Conservation (phyloP, 1,140 invertebrate genomes). For the Pantala flavescens region DNA sequence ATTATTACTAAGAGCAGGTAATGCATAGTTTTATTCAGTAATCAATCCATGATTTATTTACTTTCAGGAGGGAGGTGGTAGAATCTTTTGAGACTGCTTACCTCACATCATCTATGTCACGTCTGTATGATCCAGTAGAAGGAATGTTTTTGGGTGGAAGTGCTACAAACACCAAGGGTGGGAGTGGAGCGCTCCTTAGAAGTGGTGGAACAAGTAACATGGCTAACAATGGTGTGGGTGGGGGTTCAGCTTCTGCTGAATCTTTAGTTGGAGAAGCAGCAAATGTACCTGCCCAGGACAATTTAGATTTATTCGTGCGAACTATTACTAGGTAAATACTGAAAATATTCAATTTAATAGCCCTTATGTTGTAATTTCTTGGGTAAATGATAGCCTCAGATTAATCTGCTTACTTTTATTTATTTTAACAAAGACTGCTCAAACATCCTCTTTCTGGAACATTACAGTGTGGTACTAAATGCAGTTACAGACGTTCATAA, state of each 20-base stretch:
- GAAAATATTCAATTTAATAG: slow-evolving; percentile 16
- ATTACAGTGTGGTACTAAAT: too few relatives aligned
- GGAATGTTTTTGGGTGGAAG: slow-evolving; percentile 60
- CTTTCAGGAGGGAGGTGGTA: slow-evolving; percentile 32
- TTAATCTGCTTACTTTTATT: too few relatives aligned
- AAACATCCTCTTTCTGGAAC: too few relatives aligned
- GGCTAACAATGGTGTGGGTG: slow-evolving; percentile 19
- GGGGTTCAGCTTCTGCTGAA: not conserved
- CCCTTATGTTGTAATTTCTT: slow-evolving; percentile 16
- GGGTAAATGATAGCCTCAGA: not conserved
- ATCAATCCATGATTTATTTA: too few relatives aligned
- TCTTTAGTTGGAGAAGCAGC: not conserved
- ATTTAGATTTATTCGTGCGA: slow-evolving; percentile 56
- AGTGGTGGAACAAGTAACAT: not conserved
- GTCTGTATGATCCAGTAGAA: slow-evolving; percentile 74
- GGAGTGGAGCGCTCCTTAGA: not conserved
- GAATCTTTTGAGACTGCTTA: slow-evolving; percentile 77
- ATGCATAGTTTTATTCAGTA: too few relatives aligned
- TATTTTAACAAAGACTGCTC: too few relatives aligned
- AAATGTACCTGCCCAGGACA: slow-evolving; percentile 45
- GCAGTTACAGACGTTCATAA: too few relatives aligned
- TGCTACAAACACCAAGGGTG: slow-evolving; percentile 20
- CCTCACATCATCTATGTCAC: slow-evolving; percentile 68
- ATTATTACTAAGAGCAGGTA: too few relatives aligned
- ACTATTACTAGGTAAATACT: slow-evolving; percentile 49